phyloP scores from a whole-genome alignment of 2,888 invertebrate species.

The Acheta domesticus region DNA sequence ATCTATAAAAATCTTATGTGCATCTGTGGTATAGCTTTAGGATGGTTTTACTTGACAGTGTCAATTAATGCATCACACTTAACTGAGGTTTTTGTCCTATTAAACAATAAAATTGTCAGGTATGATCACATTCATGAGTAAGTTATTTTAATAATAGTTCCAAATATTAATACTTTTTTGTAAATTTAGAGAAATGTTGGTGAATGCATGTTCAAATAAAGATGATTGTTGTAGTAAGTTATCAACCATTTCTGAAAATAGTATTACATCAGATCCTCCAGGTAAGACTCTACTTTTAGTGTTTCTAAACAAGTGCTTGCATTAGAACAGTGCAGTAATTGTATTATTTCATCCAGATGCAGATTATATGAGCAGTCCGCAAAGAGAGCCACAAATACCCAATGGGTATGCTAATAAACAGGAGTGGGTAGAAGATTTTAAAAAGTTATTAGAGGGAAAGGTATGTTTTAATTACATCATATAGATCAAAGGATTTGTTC shows the following conservation, averaged over 20 bases:
- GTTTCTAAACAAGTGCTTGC: neutral
- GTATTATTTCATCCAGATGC: neutral
- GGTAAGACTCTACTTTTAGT: neutral
- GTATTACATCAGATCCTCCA: neutral
- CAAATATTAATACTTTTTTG: neutral
- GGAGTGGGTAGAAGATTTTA: conserved; percentile 1
- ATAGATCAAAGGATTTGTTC: no score
- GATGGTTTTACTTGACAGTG: neutral
- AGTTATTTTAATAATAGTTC: neutral
- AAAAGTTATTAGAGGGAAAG: neutral
- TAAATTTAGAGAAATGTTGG: neutral
- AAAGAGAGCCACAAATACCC: neutral
- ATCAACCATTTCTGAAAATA: neutral
- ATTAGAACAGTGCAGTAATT: neutral
- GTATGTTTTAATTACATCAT: neutral
- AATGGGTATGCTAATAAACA: neutral
- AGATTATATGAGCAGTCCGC: neutral
- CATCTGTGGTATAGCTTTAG: neutral
- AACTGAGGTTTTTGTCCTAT: neutral
- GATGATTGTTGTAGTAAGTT: conserved; percentile 4
- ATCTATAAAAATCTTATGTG: neutral
- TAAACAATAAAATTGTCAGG: conserved; percentile 8
- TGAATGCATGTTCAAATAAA: neutral
- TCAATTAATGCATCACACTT: neutral
- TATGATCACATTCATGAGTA: neutral